Conservation (phyloP, 2,797 vertebrate genomes). For the Tragopan temminckii region DNA sequence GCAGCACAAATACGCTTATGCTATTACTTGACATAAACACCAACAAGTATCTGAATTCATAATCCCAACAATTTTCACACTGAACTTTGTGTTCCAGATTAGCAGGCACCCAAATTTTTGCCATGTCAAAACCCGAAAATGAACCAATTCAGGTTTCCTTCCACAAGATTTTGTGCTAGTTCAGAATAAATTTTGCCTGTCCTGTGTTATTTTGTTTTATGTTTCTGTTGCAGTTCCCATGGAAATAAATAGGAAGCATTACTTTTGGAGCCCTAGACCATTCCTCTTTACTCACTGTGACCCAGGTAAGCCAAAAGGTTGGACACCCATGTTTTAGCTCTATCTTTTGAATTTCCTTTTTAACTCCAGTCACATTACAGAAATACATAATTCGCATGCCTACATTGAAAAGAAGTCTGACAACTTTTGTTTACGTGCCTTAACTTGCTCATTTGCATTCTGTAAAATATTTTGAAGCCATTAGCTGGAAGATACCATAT, state of each 20-base stretch:
- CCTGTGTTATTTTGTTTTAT: neutral
- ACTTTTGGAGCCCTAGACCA: no score
- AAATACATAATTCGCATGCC: neutral
- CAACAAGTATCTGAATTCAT: neutral
- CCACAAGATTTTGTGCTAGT: neutral
- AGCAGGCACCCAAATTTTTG: neutral
- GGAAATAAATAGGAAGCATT: no score
- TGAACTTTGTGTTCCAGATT: neutral
- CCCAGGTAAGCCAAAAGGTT: no score
- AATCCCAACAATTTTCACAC: neutral
- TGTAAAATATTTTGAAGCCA: neutral
- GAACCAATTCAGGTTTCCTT: neutral
- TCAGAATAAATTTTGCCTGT: neutral
- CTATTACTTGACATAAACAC: neutral
- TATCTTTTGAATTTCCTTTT: neutral
- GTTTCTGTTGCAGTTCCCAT: no score
- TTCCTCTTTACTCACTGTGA: no score
- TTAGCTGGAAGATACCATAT: neutral
- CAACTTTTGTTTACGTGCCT: constrained; percentile 22
- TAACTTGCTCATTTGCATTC: constrained; percentile 27
- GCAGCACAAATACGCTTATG: neutral
- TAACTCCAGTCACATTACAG: neutral
- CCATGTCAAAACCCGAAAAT: neutral
- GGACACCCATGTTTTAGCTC: neutral
- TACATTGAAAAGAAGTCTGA: neutral